A percentile compares a stretch with the other conserved stretches of the same genome.
Conservation (phyloP, 2,888 invertebrate genomes). For the Leptopterna dolabrata region DNA sequence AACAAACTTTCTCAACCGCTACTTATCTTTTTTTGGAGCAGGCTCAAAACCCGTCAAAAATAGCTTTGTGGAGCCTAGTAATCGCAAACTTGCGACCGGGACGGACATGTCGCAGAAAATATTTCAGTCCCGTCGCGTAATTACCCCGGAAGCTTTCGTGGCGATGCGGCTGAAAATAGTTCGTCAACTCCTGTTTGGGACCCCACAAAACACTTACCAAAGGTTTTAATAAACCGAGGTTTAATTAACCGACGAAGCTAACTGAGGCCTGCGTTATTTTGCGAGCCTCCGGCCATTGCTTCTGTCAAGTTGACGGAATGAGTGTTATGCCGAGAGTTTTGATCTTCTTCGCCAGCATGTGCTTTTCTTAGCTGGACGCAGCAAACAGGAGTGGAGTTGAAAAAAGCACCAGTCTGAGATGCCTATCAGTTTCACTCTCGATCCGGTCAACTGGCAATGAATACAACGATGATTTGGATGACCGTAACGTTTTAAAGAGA, state of each 20-base stretch:
- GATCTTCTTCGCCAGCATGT: not conserved
- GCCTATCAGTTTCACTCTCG: too few species aligned
- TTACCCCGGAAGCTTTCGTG: not conserved
- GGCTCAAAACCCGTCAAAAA: not conserved
- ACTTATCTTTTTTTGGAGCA: not conserved
- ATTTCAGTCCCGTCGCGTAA: not conserved
- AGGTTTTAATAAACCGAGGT: not conserved
- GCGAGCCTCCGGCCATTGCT: not conserved
- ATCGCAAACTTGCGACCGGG: not conserved
- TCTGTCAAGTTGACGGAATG: not conserved
- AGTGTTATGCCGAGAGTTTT: not conserved
- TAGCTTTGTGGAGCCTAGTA: not conserved
- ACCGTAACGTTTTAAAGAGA: too few species aligned
- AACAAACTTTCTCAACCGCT: not conserved
- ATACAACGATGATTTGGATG: too few species aligned
- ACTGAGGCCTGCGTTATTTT: not conserved
- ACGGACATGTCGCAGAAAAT: not conserved
- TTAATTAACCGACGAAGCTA: not conserved
- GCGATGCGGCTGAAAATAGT: not conserved
- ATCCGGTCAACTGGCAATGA: too few species aligned
- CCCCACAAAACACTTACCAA: not conserved
- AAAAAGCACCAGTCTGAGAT: too few species aligned
- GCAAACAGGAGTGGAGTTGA: too few species aligned
- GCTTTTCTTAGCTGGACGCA: too few species aligned
- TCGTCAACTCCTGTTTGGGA: not conserved